Evolutionary conservation across 2,797 vertebrate genomes (phyloP).

Genomic region (Microctenopoma stevenorrisi): DNA sequence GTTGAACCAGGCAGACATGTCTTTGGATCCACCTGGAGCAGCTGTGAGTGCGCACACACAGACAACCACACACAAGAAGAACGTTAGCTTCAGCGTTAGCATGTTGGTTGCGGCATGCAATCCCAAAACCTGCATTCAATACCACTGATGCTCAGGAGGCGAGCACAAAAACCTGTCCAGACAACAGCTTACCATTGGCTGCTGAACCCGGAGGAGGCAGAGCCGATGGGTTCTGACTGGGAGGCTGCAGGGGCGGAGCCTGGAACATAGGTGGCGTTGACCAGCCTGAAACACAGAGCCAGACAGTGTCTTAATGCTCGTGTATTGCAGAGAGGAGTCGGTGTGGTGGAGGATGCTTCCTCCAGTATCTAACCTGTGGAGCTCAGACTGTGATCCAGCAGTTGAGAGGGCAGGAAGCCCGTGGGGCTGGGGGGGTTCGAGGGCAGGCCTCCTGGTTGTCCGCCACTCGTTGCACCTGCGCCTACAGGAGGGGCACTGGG

Average conservation of each 20-base stretch:
- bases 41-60: constrained; percentile 12
- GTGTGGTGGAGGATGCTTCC: constrained; percentile 3
- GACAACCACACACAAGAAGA: not conserved
- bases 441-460: constrained; percentile 41
- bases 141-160: too few relatives aligned
- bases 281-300: constrained; percentile 78
- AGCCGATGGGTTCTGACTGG: constrained; percentile 70
- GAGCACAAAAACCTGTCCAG: too few relatives aligned
- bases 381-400: constrained; percentile 88
- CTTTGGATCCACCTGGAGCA: constrained; percentile 71
- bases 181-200: constrained; percentile 67
- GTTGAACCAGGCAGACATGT: constrained; percentile 87
- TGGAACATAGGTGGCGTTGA: constrained; percentile 85
- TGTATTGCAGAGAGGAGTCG: not conserved
- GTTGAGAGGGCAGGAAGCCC: constrained; percentile 88
- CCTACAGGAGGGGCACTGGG: constrained; percentile 23
- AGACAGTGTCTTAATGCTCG: too few relatives aligned
- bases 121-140: too few relatives aligned
- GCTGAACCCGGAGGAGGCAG: constrained; percentile 69
- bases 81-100: not conserved
- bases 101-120: too few relatives aligned
- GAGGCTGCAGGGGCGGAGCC: constrained; percentile 77
- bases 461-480: constrained; percentile 17
- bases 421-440: constrained; percentile 75
- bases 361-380: constrained; percentile 72